phyloP scores from a whole-genome alignment of 2,888 invertebrate genomes.

The Trimorus sp. region DNA sequence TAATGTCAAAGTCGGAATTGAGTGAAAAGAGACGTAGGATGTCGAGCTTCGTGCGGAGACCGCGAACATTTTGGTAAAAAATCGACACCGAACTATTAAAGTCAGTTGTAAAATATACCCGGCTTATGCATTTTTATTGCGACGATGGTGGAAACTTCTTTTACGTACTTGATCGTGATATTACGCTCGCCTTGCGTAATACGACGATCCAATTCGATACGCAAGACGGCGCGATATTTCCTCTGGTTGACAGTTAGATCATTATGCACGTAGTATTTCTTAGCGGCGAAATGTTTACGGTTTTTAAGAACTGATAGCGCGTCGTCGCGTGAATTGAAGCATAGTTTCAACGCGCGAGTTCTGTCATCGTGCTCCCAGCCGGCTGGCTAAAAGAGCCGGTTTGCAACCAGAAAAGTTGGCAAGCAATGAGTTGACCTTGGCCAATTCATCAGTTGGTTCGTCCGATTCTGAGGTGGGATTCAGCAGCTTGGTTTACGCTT shows the following conservation, averaged over 20 bases:
- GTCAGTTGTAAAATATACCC: too few relatives aligned
- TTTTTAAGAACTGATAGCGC: constrained; percentile 1
- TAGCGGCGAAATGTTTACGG: background rate
- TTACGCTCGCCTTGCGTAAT: background rate
- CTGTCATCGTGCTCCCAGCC: too few relatives aligned
- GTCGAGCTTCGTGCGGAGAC: background rate
- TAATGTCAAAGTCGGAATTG: background rate
- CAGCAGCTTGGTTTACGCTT: too few relatives aligned
- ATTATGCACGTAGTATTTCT: background rate
- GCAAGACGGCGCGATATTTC: background rate
- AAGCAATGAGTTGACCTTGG: too few relatives aligned
- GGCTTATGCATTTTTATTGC: background rate
- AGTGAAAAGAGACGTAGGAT: background rate
- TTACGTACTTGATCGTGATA: background rate
- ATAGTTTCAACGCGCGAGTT: too few relatives aligned
- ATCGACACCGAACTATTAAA: too few relatives aligned
- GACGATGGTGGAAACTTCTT: background rate
- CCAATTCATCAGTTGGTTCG: too few relatives aligned
- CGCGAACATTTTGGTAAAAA: constrained; percentile 5
- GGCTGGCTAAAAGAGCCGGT: too few relatives aligned
- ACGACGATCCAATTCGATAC: background rate
- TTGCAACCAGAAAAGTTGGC: too few relatives aligned
- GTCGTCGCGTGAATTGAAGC: background rate
- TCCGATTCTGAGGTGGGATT: too few relatives aligned
- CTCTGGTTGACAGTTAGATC: background rate